A percentile compares a stretch with the other conserved stretches of the same genome.
These are phyloP conservation scores for Eretmocerus hayati DNA, from an alignment of 2,888 invertebrate genomes.

Conservation along the genomic window DNA sequence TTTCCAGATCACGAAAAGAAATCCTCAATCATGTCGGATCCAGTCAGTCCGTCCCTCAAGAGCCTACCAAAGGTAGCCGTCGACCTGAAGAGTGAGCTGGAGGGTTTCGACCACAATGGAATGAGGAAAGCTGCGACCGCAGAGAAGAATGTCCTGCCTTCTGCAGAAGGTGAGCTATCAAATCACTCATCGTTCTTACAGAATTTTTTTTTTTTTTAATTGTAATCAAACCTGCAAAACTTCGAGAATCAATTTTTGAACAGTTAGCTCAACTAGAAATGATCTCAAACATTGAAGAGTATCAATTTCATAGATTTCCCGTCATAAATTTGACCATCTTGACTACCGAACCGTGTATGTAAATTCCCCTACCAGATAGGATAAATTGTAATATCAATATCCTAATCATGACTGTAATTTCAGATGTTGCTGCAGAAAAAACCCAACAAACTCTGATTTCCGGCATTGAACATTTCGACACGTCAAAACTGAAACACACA, in stretches of 20 bases:
- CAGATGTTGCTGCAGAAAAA: conserved; percentile 85
- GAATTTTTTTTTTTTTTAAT: too few species aligned
- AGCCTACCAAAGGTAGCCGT: conserved; percentile 85
- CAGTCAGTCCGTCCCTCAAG: conserved; percentile 72
- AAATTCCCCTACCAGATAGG: too few species aligned
- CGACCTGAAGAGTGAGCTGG: conserved; percentile 84
- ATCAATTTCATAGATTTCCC: too few species aligned
- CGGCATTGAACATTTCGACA: conserved; percentile 80
- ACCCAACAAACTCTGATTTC: conserved; percentile 72
- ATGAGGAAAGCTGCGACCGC: conserved; percentile 84
- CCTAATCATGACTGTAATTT: conserved; percentile 20
- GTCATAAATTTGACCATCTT: too few species aligned
- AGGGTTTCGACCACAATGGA: conserved; percentile 81
- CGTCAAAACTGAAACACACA: conserved; percentile 77
- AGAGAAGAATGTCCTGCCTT: conserved; percentile 88
- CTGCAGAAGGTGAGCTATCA: conserved; percentile 91
- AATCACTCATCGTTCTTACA: too few species aligned
- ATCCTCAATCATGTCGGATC: conserved; percentile 48
- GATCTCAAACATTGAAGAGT: too few species aligned
- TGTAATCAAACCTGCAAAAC: too few species aligned
- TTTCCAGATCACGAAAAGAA: neutral
- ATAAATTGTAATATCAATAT: too few species aligned
- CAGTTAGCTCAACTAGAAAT: too few species aligned
- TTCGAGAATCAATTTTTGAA: too few species aligned
- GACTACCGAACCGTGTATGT: too few species aligned